Evolutionary conservation across 2,888 invertebrate species (phyloP), one percentile per base, ranked within the genome.

Genomic region (Lypha dubia): DNA sequence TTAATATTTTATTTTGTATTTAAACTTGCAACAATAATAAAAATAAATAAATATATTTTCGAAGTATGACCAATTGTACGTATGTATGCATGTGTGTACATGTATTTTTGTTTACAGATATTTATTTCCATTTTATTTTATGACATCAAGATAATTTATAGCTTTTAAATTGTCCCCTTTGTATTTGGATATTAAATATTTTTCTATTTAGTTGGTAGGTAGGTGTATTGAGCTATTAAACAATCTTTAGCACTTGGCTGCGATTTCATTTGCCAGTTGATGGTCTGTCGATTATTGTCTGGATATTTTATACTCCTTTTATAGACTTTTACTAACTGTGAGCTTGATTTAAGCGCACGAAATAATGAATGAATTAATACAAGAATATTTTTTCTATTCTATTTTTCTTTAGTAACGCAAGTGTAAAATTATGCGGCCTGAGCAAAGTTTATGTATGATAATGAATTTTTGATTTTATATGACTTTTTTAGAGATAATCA

Each of bases 121-220:
- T 79, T 79, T 73, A 73, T 68, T 70, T 68, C 35, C 22, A 46
- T 80, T 80, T 80, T 65, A 63, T 65, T 82, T 82, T 71, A 75
- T 68, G 75, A 81, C 68, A 56, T 75, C 74, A 58, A 41, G 49
- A 70, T 76, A 76, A 82, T 76, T 82, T 82, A 81, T 82, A 71
- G 75, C 76, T 70, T 82, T 82, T 76, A 82, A 82, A 82, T 82
- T 75, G 70, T 71, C 63, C 62, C n/a, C 81, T 76, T 70, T 82
- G 63, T 70, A 46, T 65, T 70, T 17, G 13, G 41, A 13, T 63
- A 58, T 32, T n/a, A 74, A 38, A 70, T 56, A 53, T 68, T 44
- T 56, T 56, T 75, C 46, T 56, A 62, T 70, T 63, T 81, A n/a
- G n/a, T n/a, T n/a, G n/a, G n/a, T 76, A 71, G 62, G 68, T 56